phyloP scores from a whole-genome alignment of 2,888 invertebrate species.

The Oligia latruncula region DNA sequence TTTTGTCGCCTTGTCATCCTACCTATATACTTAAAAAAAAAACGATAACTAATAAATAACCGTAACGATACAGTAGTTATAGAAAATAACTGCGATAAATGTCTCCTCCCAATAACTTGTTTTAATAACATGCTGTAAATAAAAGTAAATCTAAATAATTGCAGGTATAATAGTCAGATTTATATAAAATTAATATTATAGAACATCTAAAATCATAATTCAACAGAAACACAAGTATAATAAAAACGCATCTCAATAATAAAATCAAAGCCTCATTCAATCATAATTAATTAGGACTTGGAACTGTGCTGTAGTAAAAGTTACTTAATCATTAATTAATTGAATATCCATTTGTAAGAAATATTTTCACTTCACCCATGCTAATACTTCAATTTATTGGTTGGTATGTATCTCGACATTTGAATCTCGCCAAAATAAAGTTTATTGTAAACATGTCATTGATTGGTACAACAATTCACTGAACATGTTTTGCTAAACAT shows the following conservation, averaged over 20 bases:
- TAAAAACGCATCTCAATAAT: conserved; percentile 47
- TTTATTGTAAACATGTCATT: conserved; percentile 16
- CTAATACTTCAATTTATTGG: conserved; percentile 55
- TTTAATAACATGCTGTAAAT: conserved; percentile 53
- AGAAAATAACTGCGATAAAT: conserved; percentile 40
- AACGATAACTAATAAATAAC: conserved; percentile 30
- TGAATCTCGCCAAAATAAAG: not conserved
- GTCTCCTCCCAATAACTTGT: conserved; percentile 16
- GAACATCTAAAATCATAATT: conserved; percentile 52
- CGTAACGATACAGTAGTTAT: conserved; percentile 14
- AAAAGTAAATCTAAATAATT: conserved; percentile 53
- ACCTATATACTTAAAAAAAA: conserved; percentile 5
- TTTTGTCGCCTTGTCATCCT: not conserved
- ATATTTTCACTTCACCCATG: conserved; percentile 49
- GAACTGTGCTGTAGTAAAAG: conserved; percentile 44
- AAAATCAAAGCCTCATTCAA: conserved; percentile 54
- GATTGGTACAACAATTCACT: conserved; percentile 25
- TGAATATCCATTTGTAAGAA: conserved; percentile 44
- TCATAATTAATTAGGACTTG: conserved; percentile 39
- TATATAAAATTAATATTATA: conserved; percentile 47
- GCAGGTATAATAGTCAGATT: conserved; percentile 46
- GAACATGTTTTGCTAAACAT: conserved; percentile 39
- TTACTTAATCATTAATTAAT: conserved; percentile 51
- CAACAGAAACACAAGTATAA: conserved; percentile 52
- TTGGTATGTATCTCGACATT: conserved; percentile 23